phyloP scores from a whole-genome alignment of 2,797 vertebrate species.

The Australoheros facetus region DNA sequence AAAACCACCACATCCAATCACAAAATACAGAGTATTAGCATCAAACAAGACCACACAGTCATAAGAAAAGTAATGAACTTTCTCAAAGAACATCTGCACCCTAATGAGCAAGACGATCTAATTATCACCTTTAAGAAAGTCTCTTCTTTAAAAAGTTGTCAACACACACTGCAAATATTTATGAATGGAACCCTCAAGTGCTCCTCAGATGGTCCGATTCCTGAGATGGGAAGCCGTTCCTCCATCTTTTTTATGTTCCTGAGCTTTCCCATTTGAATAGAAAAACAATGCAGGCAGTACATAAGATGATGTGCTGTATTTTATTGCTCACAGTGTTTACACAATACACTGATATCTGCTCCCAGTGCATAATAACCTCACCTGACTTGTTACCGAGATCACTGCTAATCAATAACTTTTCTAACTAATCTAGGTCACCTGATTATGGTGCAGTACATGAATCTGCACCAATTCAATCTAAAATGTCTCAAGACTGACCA shows the following conservation, averaged over 20 bases:
- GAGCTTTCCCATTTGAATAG: not conserved
- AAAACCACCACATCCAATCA: conserved; percentile 67
- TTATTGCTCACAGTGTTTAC: not conserved
- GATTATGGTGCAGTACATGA: not conserved
- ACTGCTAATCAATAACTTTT: not conserved
- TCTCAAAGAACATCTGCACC: conserved; percentile 46
- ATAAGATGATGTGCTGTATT: not conserved
- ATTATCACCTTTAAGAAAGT: not conserved
- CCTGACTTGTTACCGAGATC: not conserved
- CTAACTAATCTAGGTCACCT: not conserved
- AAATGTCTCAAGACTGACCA: not conserved
- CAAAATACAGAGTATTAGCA: conserved; percentile 63
- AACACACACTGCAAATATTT: not conserved
- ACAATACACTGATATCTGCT: not conserved
- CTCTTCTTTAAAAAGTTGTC: not conserved
- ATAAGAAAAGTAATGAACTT: conserved; percentile 41
- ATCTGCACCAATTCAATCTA: not conserved
- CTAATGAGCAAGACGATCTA: conserved; percentile 1
- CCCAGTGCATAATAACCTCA: too few relatives aligned
- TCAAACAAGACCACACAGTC: conserved; percentile 67
- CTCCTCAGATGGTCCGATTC: not conserved
- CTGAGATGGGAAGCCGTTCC: not conserved
- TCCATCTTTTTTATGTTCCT: not conserved
- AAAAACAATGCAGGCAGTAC: not conserved
- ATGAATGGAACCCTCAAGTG: not conserved